Evolutionary conservation across 2,113 vertebrate genomes (phyloP).

Genomic region (Acinonyx jubatus): DNA sequence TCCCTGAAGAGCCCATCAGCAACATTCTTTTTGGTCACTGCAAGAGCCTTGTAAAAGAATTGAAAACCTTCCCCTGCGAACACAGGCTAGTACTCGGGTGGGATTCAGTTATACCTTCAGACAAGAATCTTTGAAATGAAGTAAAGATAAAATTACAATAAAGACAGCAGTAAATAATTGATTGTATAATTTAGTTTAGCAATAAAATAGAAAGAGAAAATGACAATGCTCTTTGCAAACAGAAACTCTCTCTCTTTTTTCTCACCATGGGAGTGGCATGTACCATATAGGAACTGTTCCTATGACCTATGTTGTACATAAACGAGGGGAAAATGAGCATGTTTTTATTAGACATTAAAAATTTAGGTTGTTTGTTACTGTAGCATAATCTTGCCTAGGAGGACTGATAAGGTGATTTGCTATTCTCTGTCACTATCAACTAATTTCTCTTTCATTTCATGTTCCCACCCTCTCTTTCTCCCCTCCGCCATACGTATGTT

Average conservation of each 20-base stretch:
- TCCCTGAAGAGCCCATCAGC: constrained; percentile 10
- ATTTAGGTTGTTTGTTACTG: not conserved
- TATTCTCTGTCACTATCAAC: not conserved
- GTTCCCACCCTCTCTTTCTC: not conserved
- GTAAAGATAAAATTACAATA: constrained; percentile 32
- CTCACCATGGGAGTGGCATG: not conserved
- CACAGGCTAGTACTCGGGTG: not conserved
- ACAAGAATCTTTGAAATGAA: constrained; percentile 54
- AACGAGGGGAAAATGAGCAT: not conserved
- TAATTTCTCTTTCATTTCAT: not conserved
- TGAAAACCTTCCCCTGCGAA: not conserved
- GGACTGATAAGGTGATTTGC: not conserved
- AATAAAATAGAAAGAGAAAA: not conserved
- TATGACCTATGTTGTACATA: not conserved
- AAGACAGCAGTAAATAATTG: not conserved
- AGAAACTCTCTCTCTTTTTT: not conserved
- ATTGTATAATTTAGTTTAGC: not conserved
- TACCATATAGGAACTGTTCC: not conserved
- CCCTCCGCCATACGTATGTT: too few relatives aligned
- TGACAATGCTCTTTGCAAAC: not conserved
- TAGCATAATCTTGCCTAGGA: not conserved
- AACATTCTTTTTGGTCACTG: constrained; percentile 23
- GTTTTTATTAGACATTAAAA: not conserved
- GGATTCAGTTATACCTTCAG: not conserved
- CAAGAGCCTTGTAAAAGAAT: constrained; percentile 53